phyloP scores from a whole-genome alignment of 2,888 invertebrate species.

The Molorchus minor region DNA sequence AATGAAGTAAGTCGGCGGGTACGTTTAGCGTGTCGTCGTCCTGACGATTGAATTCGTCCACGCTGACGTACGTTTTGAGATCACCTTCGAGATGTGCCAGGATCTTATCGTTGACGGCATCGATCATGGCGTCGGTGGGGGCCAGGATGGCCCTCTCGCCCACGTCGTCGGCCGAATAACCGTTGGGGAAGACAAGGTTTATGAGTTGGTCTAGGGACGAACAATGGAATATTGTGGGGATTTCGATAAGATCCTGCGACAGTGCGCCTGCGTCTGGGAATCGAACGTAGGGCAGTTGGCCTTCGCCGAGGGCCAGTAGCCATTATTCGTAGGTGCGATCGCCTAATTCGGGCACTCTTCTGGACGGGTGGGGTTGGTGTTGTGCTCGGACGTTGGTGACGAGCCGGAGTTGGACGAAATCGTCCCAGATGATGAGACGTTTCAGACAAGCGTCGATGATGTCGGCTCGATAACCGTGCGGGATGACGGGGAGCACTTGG shows the following conservation, averaged over 20 bases:
- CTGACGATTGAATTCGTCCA: conserved; percentile 15
- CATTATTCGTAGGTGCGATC: conserved; percentile 14
- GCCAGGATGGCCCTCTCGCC: conserved; percentile 18
- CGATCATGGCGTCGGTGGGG: conserved; percentile 20
- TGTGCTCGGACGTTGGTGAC: conserved; percentile 29
- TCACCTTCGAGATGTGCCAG: conserved; percentile 19
- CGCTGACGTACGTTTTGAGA: conserved; percentile 20
- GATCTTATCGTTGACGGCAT: conserved; percentile 21
- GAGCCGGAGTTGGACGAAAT: conserved; percentile 10
- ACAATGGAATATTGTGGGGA: conserved; percentile 18
- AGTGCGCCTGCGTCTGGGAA: background rate
- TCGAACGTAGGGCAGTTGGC: conserved; percentile 2
- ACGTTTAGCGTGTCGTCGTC: conserved; percentile 24
- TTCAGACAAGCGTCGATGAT: conserved; percentile 28
- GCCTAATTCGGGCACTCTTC: background rate
- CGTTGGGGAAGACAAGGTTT: background rate
- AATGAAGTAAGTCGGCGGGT: conserved; percentile 28
- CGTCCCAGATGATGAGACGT: conserved; percentile 25
- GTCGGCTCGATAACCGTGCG: conserved; percentile 17
- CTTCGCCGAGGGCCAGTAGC: conserved; percentile 24
- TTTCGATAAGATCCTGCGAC: conserved; percentile 30
- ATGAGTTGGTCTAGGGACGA: background rate
- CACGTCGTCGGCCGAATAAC: background rate
- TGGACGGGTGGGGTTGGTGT: background rate
- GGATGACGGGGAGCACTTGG: conserved; percentile 37